Conservation (phyloP, 2,797 vertebrate genomes). For the Pteropus rufus region DNA sequence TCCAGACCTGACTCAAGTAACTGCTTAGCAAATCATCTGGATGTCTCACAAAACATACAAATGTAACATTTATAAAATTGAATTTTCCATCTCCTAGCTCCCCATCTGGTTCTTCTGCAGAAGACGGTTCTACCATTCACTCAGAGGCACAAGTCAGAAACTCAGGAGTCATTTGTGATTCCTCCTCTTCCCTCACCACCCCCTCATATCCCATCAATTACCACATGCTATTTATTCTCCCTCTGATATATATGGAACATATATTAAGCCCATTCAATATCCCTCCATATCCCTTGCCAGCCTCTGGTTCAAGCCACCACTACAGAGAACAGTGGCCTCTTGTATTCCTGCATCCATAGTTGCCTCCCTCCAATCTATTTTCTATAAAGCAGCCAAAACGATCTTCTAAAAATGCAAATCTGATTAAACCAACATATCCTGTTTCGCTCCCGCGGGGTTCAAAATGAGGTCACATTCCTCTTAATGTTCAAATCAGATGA, state of each 20-base stretch:
- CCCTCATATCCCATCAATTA: not conserved
- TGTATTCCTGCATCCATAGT: not conserved
- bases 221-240: not conserved
- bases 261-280: not conserved
- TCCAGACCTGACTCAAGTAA: not conserved
- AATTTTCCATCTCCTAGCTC: not conserved
- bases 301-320: not conserved
- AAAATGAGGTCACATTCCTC: conserved; percentile 69
- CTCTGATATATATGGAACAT: not conserved
- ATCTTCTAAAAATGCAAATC: conserved; percentile 47
- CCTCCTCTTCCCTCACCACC: not conserved
- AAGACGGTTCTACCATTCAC: not conserved
- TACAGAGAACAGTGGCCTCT: not conserved
- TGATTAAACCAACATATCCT: conserved; percentile 63
- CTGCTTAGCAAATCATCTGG: not conserved
- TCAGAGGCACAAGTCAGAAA: not conserved
- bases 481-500: conserved; percentile 62
- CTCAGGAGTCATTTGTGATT: not conserved
- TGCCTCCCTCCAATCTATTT: conserved; percentile 43
- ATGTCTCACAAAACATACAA: not conserved
- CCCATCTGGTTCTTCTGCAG: not conserved
- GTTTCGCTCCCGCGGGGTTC: conserved; percentile 62
- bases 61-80: not conserved
- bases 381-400: conserved; percentile 39
- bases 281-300: not conserved